Conservation (phyloP, 2,888 invertebrate species). For the Agonopterix subpropinquella region DNA sequence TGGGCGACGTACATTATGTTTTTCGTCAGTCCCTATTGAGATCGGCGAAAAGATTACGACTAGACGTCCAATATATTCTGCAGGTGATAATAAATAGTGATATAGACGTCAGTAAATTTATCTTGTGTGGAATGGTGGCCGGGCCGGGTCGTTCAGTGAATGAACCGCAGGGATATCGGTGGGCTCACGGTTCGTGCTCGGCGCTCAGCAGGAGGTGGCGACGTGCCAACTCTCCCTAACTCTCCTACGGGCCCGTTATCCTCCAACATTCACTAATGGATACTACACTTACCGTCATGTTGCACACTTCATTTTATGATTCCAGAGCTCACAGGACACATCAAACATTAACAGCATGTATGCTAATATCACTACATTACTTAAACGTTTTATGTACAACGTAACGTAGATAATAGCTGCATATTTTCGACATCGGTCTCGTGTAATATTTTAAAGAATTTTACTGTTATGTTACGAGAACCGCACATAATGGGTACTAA, state of each 20-base stretch:
- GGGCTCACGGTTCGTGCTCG: slow-evolving; percentile 13
- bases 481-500: slow-evolving; percentile 16
- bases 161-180: slow-evolving; percentile 17
- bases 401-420: too few species aligned
- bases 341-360: too few species aligned
- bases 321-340: too few species aligned
- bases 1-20: slow-evolving; percentile 11
- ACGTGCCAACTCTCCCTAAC: slow-evolving; percentile 42
- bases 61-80: background rate
- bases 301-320: too few species aligned
- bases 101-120: background rate
- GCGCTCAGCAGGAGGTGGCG: slow-evolving; percentile 36
- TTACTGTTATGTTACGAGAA: slow-evolving; percentile 8
- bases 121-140: slow-evolving; percentile 10
- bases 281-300: slow-evolving; percentile 24
- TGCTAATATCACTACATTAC: too few species aligned
- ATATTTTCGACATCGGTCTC: too few species aligned
- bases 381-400: too few species aligned
- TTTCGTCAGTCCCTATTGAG: background rate
- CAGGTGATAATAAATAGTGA: slow-evolving; percentile 6
- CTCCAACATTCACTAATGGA: slow-evolving; percentile 25
- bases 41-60: slow-evolving; percentile 3
- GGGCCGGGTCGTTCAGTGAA: slow-evolving; percentile 17
- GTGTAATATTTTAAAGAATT: background rate
- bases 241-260: slow-evolving; percentile 30